A percentile compares a stretch with the other conserved stretches of the same genome.
phyloP scores from a whole-genome alignment of 2,888 invertebrate species.

The Sinhomidia bicolor region DNA sequence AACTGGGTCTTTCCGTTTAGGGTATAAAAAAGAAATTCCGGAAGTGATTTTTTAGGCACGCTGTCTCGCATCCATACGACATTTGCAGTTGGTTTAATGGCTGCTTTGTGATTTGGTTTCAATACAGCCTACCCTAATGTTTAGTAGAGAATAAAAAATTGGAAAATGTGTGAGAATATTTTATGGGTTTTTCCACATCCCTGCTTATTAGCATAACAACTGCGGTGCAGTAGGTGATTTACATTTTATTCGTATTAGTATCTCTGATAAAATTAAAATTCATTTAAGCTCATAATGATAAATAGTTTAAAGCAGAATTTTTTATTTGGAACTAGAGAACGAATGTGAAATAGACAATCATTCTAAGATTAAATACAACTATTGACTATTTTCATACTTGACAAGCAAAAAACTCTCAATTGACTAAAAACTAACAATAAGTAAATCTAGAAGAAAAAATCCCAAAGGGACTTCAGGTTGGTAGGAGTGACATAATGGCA shows the following conservation, averaged over 20 bases:
- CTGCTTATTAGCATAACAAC: not conserved
- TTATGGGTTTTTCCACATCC: not conserved
- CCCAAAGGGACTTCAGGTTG: slow-evolving; percentile 55
- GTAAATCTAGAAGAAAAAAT: slow-evolving; percentile 25
- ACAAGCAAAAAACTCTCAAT: too few species aligned
- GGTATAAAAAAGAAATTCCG: slow-evolving; percentile 50
- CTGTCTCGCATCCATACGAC: not conserved
- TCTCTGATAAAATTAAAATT: not conserved
- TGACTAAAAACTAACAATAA: too few species aligned
- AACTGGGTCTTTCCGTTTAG: slow-evolving; percentile 52
- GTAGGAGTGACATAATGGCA: too few species aligned
- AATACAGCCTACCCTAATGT: not conserved
- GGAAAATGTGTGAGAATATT: not conserved
- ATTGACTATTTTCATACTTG: too few species aligned
- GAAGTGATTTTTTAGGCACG: slow-evolving; percentile 60
- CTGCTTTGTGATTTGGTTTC: not conserved
- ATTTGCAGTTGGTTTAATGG: not conserved
- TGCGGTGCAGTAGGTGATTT: not conserved
- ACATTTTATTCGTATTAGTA: not conserved
- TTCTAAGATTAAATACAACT: not conserved
- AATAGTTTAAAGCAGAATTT: not conserved
- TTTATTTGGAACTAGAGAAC: too few species aligned
- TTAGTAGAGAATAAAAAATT: not conserved
- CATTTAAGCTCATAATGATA: not conserved
- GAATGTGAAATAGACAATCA: not conserved